Percentiles rank a stretch among this genome's conserved stretches.
phyloP scores from a whole-genome alignment of 2,888 invertebrate species.

The Capitulum mitella region DNA sequence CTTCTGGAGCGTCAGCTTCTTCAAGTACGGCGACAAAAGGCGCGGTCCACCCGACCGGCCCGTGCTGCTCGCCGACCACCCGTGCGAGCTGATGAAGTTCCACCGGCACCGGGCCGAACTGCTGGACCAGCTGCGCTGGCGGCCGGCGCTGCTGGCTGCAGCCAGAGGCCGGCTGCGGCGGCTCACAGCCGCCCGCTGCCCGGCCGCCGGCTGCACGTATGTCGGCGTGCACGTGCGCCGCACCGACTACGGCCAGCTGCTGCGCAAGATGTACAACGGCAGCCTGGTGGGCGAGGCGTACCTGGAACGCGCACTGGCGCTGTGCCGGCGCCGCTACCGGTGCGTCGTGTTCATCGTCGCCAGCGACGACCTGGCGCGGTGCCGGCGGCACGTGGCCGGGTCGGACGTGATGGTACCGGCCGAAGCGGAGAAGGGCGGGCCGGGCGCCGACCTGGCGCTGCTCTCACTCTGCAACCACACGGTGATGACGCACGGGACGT shows the following conservation, averaged over 20 bases:
- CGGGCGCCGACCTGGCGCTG: slow-evolving; percentile 33
- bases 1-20: background rate
- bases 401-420: slow-evolving; percentile 26
- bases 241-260: slow-evolving; percentile 30
- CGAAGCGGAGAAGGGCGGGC: slow-evolving; percentile 6
- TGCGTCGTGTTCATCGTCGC: too few species aligned
- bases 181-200: background rate
- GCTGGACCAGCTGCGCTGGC: slow-evolving; percentile 27
- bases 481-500: slow-evolving; percentile 41
- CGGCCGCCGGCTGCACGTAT: slow-evolving; percentile 16
- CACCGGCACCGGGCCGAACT: slow-evolving; percentile 29
- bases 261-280: slow-evolving; percentile 27
- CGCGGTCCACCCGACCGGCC: slow-evolving; percentile 16
- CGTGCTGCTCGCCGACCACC: background rate
- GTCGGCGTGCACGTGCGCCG: slow-evolving; percentile 36
- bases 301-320: slow-evolving; percentile 31
- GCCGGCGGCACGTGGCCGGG: slow-evolving; percentile 19
- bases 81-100: slow-evolving; percentile 13
- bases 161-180: slow-evolving; percentile 8
- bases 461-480: slow-evolving; percentile 37
- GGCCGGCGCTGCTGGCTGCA: background rate
- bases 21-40: slow-evolving; percentile 14
- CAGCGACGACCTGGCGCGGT: slow-evolving; percentile 33
- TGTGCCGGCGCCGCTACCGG: slow-evolving; percentile 32
- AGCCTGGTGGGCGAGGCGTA: slow-evolving; percentile 28